phyloP scores from a whole-genome alignment of 2,113 vertebrate genomes.

The Zootoca vivipara region DNA sequence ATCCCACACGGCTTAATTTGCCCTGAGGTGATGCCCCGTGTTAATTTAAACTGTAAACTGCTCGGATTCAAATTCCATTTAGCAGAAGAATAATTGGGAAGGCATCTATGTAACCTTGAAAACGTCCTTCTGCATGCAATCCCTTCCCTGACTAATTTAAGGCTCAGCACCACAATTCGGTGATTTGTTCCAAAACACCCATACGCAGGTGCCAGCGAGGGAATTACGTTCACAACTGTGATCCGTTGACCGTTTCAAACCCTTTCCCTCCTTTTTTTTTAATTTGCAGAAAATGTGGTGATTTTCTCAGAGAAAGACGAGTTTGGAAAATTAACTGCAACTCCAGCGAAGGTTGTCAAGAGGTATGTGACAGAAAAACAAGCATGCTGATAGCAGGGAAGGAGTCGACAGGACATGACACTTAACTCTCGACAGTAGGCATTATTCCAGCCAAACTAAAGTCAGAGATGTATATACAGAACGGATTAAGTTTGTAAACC shows the following conservation, averaged over 20 bases:
- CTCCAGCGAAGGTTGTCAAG: constrained; percentile 89
- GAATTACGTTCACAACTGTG: background rate
- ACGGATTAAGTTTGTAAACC: no score
- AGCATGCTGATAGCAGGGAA: background rate
- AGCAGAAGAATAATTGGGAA: background rate
- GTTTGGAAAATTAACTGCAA: constrained; percentile 92
- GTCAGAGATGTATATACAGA: no score
- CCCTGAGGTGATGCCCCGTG: background rate
- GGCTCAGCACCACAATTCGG: constrained; percentile 4
- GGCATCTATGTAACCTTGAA: background rate
- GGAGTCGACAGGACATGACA: no score
- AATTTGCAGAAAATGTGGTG: constrained; percentile 86
- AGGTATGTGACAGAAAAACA: constrained; percentile 77
- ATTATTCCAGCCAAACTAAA: no score
- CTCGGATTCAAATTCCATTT: background rate
- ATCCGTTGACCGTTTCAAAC: background rate
- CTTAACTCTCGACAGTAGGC: no score
- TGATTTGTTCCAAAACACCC: constrained; percentile 22
- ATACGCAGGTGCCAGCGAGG: constrained; percentile 1
- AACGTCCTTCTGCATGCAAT: background rate
- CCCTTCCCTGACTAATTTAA: constrained; percentile 11
- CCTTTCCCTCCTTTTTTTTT: constrained; percentile 11
- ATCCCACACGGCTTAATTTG: background rate
- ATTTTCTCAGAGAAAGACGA: constrained; percentile 96
- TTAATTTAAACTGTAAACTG: background rate